Evolutionary conservation across 2,888 invertebrate genomes (phyloP), one percentile per base, ranked within the genome.

Genomic region (Nephrocerus scutellatus): DNA sequence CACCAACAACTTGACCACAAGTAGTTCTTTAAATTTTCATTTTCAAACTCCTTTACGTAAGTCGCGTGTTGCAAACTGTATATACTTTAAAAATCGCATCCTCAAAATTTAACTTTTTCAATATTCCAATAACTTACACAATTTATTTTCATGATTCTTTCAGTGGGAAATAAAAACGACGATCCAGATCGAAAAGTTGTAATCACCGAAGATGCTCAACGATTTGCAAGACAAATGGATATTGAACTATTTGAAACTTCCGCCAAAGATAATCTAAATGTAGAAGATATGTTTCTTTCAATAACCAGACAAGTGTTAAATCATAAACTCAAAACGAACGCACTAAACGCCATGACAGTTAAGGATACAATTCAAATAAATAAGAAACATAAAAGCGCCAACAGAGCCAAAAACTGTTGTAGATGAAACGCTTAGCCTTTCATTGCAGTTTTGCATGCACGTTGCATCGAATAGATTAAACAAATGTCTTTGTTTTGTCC

Each of bases 191-290:
- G 88, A 53, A 95, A 97, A 73, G 95, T 97, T 43, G 97, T 99
- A 18, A 75, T 95, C 45, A 93, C 93, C 29, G 89, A 91, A 68
- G 98, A 98, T 72, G 97, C 97, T 44, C 86, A 90, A 72, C 79
- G 90, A 60, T 97, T 96, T 72, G 96, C 98, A 43, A 86, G 84
- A 65, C 92, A 96, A 72, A 96, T 97, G 92, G 85, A 86, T 56
- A 96, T 98, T 64, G 86, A 89, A 55, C 72, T 97, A 53, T 97
- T 92, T 71, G 98, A 98, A 74, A 97, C 98, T 49, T 95, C 93
- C 63, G 98, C 98, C 64, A 98, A 97, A 75, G 95, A 97, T 67
- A 96, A 97, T 71, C 83, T 91, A 59, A 97, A 97, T 73, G 97
- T 98, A 39, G 97, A 97, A 74, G 95, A 97, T 74, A 96, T 95